Evolutionary conservation across 2,113 vertebrate species (phyloP), one percentile per base, ranked within the genome.

Genomic region (Neoarius graeffei): DNA sequence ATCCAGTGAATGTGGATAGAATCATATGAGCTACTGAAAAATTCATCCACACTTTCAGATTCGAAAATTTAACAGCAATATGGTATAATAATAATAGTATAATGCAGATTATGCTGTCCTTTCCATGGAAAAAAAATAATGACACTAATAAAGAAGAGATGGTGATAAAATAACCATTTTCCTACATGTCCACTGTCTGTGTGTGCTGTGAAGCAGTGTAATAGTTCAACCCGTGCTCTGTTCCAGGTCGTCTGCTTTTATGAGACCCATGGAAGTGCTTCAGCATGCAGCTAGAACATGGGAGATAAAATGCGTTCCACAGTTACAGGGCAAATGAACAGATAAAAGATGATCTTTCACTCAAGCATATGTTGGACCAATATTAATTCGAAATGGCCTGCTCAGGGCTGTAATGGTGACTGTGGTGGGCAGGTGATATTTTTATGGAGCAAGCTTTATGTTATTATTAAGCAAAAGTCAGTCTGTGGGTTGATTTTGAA

Each of bases 401-500:
- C 87, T 82, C 25, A 0, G 81, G 85, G 84, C 81, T 69, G 73
- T 56, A 56, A 35, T 4, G 73, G 83, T 69, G 84, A 86, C 71
- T 73, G 27, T 74, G 76, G 57, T 85, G 57, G 77, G 85, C 87
- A 88, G 87, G 84, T 86, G 89, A 71, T 20, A 23, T 74, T 85
- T 91, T 86, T 85, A 90, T 81, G 67, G 83, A 52, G 42, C 76
- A 59, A 69, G 66, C 85, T 90, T 91, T 89, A 85, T 85, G 84
- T 89, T 83, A 87, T 88, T 90, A 89, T 90, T 89, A 85, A 90
- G 60, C 52, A 85, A 67, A 59, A 91, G 69, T 69, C 62, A 48
- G 69, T 79, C 19, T 84, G 85, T 74, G 69, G 71, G 79, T 84
- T 86, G 69, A 89, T 85, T 89, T 80, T 64, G 69, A 87, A 64